Evolutionary conservation across 2,888 invertebrate species (phyloP).

Genomic region (Epistrophella euchroma): DNA sequence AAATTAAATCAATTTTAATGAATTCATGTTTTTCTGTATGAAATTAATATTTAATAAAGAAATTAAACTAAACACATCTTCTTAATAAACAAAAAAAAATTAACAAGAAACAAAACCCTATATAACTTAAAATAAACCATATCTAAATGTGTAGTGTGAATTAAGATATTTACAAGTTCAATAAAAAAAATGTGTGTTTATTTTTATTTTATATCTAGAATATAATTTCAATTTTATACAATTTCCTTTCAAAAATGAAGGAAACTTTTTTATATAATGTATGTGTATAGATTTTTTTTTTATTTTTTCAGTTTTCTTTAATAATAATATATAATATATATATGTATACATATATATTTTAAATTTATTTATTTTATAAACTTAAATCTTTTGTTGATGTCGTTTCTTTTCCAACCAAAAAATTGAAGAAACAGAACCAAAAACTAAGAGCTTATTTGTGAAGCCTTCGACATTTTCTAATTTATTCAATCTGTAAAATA

Average conservation of each 20-base stretch:
- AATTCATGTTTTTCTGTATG: neutral
- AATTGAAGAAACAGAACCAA: constrained; percentile 33
- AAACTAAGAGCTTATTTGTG: constrained; percentile 3
- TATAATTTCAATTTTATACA: constrained; percentile 33
- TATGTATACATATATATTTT: too few species aligned
- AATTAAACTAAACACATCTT: neutral
- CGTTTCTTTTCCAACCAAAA: constrained; percentile 30
- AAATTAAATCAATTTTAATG: neutral
- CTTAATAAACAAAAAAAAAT: neutral
- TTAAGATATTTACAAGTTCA: constrained; percentile 66
- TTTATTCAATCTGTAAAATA: constrained; percentile 67
- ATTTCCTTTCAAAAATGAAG: constrained; percentile 42
- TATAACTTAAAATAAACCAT: constrained; percentile 19
- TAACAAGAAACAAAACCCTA: neutral
- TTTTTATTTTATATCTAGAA: constrained; percentile 15
- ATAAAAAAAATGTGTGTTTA: constrained; percentile 56
- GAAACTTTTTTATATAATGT: constrained; percentile 25
- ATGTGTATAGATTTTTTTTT: neutral
- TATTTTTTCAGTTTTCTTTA: constrained; percentile 63
- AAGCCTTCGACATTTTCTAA: constrained; percentile 34
- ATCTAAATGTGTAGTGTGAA: neutral
- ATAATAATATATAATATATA: constrained; percentile 21
- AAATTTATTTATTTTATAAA: constrained; percentile 27
- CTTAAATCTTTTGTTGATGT: constrained; percentile 14
- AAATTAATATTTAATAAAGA: neutral